Percentiles rank a stretch among this genome's conserved stretches.
phyloP scores from a whole-genome alignment of 2,888 invertebrate species.

The Priocnemis perturbator region DNA sequence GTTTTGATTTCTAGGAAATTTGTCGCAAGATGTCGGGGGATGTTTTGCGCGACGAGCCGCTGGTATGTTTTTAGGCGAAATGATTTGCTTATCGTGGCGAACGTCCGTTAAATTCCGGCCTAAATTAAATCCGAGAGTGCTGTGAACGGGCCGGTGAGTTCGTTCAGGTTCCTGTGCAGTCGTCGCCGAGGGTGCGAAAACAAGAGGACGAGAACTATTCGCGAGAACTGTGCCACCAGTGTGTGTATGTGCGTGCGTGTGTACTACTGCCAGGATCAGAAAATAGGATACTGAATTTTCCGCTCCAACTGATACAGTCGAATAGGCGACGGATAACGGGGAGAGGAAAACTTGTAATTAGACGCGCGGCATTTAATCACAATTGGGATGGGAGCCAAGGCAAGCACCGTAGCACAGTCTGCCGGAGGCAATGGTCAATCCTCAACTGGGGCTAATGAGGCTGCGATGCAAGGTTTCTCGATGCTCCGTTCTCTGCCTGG shows the following conservation, averaged over 20 bases:
- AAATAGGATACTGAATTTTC: constrained; percentile 14
- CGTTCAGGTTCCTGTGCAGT: constrained; percentile 19
- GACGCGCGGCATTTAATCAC: not conserved
- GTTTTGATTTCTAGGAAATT: constrained; percentile 67
- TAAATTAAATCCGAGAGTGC: constrained; percentile 62
- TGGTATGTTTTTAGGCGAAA: constrained; percentile 62
- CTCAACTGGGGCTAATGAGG: constrained; percentile 83
- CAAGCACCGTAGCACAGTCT: constrained; percentile 82
- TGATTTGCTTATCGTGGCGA: constrained; percentile 67
- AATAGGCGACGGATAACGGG: constrained; percentile 20
- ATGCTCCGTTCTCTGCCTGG: constrained; percentile 82
- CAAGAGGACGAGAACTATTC: constrained; percentile 33
- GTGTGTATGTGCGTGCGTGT: constrained; percentile 39
- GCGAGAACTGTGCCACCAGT: constrained; percentile 48
- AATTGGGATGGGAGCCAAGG: constrained; percentile 86
- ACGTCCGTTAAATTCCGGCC: constrained; percentile 63
- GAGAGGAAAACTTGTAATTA: constrained; percentile 13
- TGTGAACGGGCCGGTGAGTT: constrained; percentile 41
- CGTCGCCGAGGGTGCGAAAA: constrained; percentile 18
- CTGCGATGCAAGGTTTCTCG: constrained; percentile 80
- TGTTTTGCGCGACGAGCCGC: constrained; percentile 68
- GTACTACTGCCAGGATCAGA: constrained; percentile 51
- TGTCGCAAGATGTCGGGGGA: constrained; percentile 72
- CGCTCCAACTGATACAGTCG: constrained; percentile 26
- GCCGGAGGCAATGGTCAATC: constrained; percentile 81